Conservation (phyloP, 2,888 invertebrate species). For the Papilio protenor region DNA sequence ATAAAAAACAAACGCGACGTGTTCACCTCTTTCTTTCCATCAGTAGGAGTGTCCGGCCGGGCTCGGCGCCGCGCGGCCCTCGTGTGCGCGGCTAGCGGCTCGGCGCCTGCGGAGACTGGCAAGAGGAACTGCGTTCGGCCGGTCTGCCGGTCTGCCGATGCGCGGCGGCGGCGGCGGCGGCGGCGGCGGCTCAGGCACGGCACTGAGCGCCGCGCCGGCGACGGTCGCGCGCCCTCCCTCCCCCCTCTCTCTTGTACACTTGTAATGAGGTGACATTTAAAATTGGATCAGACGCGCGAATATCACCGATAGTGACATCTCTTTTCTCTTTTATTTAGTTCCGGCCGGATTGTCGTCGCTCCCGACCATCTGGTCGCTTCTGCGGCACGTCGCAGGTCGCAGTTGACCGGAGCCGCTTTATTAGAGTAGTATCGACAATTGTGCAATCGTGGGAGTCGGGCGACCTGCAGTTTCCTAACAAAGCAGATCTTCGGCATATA, state of each 20-base stretch:
- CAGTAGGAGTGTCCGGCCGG: neutral
- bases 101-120: neutral
- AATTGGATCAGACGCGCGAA: constrained; percentile 73
- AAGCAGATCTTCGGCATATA: too few relatives aligned
- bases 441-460: too few relatives aligned
- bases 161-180: neutral
- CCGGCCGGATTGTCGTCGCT: neutral
- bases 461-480: too few relatives aligned
- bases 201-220: constrained; percentile 51
- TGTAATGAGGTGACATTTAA: constrained; percentile 82
- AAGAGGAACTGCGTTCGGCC: too few relatives aligned
- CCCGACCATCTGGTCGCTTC: too few relatives aligned
- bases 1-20: constrained; percentile 9
- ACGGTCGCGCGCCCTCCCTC: constrained; percentile 73
- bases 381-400: neutral
- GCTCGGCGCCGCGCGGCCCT: neutral
- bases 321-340: constrained; percentile 11
- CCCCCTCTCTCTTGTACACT: constrained; percentile 76
- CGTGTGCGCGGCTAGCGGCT: neutral
- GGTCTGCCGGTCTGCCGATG: neutral
- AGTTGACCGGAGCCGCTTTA: neutral
- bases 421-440: neutral
- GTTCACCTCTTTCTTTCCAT: constrained; percentile 41
- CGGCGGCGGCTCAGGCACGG: neutral
- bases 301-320: constrained; percentile 50